Evolutionary conservation across 2,888 invertebrate species (phyloP).

Genomic region (Ectobius pallidus): DNA sequence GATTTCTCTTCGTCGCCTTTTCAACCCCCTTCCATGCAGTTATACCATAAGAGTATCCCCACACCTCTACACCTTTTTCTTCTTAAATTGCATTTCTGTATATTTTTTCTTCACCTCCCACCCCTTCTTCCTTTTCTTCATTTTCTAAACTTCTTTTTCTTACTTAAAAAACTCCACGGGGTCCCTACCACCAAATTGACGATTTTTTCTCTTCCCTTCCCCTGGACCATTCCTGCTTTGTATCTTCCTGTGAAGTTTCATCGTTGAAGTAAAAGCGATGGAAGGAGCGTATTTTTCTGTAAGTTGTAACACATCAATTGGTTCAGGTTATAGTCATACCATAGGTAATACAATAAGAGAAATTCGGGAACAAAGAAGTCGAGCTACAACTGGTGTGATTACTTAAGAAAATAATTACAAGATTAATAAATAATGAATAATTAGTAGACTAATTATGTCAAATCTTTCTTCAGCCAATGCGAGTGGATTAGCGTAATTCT

Average conservation of each 20-base stretch:
- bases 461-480: too few species aligned
- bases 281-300: too few species aligned
- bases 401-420: too few species aligned
- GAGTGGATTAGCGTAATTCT: too few species aligned
- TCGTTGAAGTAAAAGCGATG: neutral
- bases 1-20: constrained; percentile 41
- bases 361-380: too few species aligned
- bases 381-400: too few species aligned
- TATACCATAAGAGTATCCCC: constrained; percentile 12
- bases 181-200: constrained; percentile 40
- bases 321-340: too few species aligned
- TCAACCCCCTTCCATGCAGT: constrained; percentile 37
- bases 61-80: constrained; percentile 33
- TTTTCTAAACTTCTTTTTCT: constrained; percentile 45
- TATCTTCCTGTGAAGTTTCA: neutral
- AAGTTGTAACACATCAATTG: too few species aligned
- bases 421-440: too few species aligned
- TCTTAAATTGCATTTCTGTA: constrained; percentile 36
- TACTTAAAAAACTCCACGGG: constrained; percentile 44
- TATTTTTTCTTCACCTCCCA: constrained; percentile 28
- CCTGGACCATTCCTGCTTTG: constrained; percentile 12
- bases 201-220: constrained; percentile 36
- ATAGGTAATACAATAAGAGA: too few species aligned
- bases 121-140: constrained; percentile 36
- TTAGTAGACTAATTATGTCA: too few species aligned